These are phyloP conservation scores for Yponomeuta evonymella DNA, from an alignment of 2,888 invertebrate genomes.

Conservation along the genomic window DNA sequence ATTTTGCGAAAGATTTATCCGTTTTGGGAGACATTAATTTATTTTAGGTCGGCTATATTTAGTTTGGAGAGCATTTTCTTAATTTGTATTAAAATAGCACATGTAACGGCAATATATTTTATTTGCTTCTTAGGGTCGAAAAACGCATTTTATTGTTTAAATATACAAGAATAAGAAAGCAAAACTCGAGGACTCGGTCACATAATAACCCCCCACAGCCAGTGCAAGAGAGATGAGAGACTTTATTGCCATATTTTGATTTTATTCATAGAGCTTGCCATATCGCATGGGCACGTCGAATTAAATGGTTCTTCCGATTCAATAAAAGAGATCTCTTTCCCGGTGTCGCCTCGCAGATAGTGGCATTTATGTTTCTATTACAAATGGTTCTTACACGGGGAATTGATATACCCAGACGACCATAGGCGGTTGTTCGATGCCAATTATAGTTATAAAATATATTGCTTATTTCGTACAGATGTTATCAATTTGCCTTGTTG, in stretches of 20 bases:
- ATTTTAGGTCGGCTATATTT: too few species aligned
- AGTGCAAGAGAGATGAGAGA: background rate
- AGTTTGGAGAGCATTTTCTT: too few species aligned
- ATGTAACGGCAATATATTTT: too few species aligned
- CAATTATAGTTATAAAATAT: slow-evolving; percentile 5
- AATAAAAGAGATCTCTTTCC: slow-evolving; percentile 54
- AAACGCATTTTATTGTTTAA: too few species aligned
- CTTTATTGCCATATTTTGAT: slow-evolving; percentile 33
- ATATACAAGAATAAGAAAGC: too few species aligned
- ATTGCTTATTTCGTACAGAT: slow-evolving; percentile 11
- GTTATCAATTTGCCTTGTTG: background rate
- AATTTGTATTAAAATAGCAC: too few species aligned
- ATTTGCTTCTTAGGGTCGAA: too few species aligned
- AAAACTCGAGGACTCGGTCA: too few species aligned
- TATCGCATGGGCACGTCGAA: slow-evolving; percentile 42
- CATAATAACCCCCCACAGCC: background rate
- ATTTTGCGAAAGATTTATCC: too few species aligned
- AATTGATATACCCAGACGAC: slow-evolving; percentile 34
- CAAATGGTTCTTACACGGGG: slow-evolving; percentile 38
- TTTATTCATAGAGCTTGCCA: slow-evolving; percentile 47
- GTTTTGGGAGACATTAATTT: too few species aligned
- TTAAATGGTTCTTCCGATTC: slow-evolving; percentile 51
- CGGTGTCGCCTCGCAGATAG: slow-evolving; percentile 32
- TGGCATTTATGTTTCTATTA: slow-evolving; percentile 63
- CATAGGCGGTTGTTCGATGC: background rate